Conservation (phyloP, 2,888 invertebrate species). For the Phragmatobia fuliginosa region DNA sequence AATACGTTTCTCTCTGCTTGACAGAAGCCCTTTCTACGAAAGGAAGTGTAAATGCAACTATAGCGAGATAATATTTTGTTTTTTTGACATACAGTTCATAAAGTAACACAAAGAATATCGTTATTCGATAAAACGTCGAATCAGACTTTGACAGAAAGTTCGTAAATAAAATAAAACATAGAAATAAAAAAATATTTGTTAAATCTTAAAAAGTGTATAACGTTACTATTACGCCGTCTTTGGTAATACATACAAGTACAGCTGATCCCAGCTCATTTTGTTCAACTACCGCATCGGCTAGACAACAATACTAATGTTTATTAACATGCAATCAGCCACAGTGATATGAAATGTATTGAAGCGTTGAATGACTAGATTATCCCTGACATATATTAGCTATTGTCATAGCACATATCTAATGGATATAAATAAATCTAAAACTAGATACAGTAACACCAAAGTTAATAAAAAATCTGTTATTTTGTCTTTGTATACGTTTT, state of each 20-base stretch:
- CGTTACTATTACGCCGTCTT: not conserved
- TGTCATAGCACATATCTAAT: not conserved
- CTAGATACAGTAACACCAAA: not conserved
- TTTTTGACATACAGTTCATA: too few relatives aligned
- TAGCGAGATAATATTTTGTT: not conserved
- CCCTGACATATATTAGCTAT: not conserved
- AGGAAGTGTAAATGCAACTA: too few relatives aligned
- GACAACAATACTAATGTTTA: not conserved
- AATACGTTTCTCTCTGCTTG: too few relatives aligned
- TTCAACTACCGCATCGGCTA: slow-evolving; percentile 6
- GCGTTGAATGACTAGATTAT: not conserved
- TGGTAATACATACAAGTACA: not conserved
- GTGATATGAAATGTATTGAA: not conserved
- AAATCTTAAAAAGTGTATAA: not conserved
- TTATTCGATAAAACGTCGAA: not conserved
- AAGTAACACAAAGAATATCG: not conserved
- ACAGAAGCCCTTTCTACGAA: too few relatives aligned
- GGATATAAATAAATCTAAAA: not conserved
- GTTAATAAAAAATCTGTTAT: too few relatives aligned
- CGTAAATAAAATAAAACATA: not conserved
- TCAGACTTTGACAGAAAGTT: not conserved
- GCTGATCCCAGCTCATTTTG: not conserved
- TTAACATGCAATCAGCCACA: not conserved
- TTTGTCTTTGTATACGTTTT: too few relatives aligned
- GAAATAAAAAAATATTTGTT: not conserved